Base-by-base conservation (phyloP, 2,888 invertebrate species). In the Halictus ligatus region DNA sequence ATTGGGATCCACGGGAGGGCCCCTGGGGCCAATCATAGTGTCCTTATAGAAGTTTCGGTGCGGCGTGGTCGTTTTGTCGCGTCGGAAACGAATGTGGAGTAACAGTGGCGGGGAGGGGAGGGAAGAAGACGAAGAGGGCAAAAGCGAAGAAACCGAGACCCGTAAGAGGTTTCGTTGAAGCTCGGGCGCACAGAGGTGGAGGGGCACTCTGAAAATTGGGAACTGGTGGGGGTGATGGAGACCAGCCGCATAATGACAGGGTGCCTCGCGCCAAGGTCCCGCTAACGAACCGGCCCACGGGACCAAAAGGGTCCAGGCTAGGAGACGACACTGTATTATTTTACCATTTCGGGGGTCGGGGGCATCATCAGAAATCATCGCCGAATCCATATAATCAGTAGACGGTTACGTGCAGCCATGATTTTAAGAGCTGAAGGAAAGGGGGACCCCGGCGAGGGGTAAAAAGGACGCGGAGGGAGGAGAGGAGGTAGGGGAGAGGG, bases 161-260 rank as follows among this genome's bases (percentile, higher is more conserved):
- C n/a, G 88, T 75, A 81, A 86, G 83, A 83, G 84, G 78, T 81
- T 90, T 90, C 87, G 85, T 87, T 87, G 90, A 64, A 64, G 64
- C 64, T 10, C 29, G 81, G 81, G 73, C 76, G 35, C 35, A 35
- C 35, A 76, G 78, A 83, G 69, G 89, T 89, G 58, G 92, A 87
- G 91, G 88, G 83, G 90, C 88, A 88, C 87, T 64, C 64, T 89
- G 93, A 90, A 93, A 93, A 93, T 93, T 93, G 91, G 89, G 86
- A 86, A 90, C 86, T 92, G 92, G 93, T 92, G 92, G 92, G 93
- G 93, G 91, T 92, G 93, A 94, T 94, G 94, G 92, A 88, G 93
- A 92, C 93, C 93, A 94, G 94, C 94, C 93, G 92, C 93, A 93
- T 94, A 94, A 94, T 94, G 93, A 94, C 93, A 94, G 94, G 94